Evolutionary conservation across 2,113 vertebrate species (phyloP).

Genomic region (Deroptyus accipitrinus): DNA sequence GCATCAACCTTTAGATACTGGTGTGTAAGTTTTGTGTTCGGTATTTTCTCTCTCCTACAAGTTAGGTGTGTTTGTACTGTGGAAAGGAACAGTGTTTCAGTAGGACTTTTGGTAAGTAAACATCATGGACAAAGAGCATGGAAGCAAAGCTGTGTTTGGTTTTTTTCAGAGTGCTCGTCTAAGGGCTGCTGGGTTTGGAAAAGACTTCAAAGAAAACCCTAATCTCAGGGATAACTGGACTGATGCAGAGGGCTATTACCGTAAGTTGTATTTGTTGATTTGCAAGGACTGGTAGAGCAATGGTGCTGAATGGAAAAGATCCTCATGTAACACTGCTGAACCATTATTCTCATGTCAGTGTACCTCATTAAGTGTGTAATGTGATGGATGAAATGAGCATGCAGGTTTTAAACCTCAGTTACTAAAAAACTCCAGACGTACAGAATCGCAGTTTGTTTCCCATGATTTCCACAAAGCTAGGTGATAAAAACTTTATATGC

Average conservation of each 20-base stretch:
- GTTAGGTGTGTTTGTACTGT: background rate
- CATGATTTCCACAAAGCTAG: background rate
- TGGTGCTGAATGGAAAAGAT: background rate
- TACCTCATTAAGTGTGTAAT: background rate
- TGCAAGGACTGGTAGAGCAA: background rate
- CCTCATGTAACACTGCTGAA: background rate
- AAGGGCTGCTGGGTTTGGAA: slow-evolving; percentile 93
- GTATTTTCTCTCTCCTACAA: background rate
- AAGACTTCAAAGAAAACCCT: slow-evolving; percentile 99
- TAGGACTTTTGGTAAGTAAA: background rate
- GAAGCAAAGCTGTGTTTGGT: background rate
- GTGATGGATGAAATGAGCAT: background rate
- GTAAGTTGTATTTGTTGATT: slow-evolving; percentile 75
- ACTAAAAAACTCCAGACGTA: background rate
- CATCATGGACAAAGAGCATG: background rate
- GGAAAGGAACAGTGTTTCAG: background rate
- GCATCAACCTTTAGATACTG: background rate
- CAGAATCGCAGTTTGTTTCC: background rate
- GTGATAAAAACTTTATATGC: background rate
- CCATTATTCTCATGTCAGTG: background rate
- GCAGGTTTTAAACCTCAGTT: background rate
- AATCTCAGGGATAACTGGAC: slow-evolving; percentile 99
- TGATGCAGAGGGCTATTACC: slow-evolving; percentile 97
- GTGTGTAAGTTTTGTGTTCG: background rate
- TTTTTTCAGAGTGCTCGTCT: slow-evolving; percentile 89